phyloP scores from a whole-genome alignment of 2,888 invertebrate species.

The Dusona sp. region DNA sequence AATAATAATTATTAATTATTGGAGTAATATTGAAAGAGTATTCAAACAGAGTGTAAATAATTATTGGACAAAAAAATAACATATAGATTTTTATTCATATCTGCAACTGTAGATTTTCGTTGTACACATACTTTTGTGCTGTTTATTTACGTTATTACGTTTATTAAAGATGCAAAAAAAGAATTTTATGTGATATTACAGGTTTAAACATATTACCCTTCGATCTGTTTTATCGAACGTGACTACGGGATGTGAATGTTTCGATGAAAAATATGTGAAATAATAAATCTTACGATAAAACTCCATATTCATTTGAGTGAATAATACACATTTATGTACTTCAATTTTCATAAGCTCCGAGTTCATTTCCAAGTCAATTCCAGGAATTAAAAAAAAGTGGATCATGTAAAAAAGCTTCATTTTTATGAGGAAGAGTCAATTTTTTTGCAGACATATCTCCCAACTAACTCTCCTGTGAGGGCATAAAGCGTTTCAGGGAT shows the following conservation, averaged over 20 bases:
- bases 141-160: background rate
- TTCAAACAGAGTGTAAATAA: too few relatives aligned
- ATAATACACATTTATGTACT: too few relatives aligned
- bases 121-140: background rate
- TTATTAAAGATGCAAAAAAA: background rate
- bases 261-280: background rate
- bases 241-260: background rate
- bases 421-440: background rate
- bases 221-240: background rate
- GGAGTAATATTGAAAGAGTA: too few relatives aligned
- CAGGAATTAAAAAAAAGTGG: background rate
- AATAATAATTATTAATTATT: too few relatives aligned
- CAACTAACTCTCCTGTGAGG: slow-evolving; percentile 68
- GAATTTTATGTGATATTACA: background rate
- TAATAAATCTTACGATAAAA: too few relatives aligned
- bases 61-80: too few relatives aligned
- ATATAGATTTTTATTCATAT: too few relatives aligned
- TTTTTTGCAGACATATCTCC: slow-evolving; percentile 30
- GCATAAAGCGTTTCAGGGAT: slow-evolving; percentile 63
- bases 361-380: background rate
- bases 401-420: background rate
- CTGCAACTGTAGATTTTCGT: background rate
- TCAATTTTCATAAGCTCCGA: too few relatives aligned
- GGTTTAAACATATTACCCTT: background rate
- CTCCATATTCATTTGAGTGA: too few relatives aligned